A percentile compares a stretch with the other conserved stretches of the same genome.
Conservation (phyloP, 2,888 invertebrate genomes). For the Teleiodes luculella region DNA sequence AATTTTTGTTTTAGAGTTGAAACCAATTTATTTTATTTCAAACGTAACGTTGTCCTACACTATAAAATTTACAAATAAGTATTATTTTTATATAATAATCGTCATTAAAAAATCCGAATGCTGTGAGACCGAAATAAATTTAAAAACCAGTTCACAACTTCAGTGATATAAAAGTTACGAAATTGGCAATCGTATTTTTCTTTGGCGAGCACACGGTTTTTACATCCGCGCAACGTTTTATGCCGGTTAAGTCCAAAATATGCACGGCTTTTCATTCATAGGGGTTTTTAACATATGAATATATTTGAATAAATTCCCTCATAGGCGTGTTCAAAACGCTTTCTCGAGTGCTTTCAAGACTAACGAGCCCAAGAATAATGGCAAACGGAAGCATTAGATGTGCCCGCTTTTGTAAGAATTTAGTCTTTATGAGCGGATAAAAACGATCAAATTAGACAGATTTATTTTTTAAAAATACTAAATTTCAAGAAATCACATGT, state of each 20-base stretch:
- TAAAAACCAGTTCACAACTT: no score
- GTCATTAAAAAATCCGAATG: no score
- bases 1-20: no score
- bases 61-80: no score
- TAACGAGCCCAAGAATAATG: constrained; percentile 22
- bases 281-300: constrained; percentile 52
- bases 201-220: not conserved
- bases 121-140: no score
- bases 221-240: constrained; percentile 5
- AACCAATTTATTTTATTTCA: no score
- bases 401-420: constrained; percentile 8
- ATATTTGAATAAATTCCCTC: constrained; percentile 55
- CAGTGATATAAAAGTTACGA: not conserved
- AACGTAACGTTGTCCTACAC: no score
- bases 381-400: constrained; percentile 14
- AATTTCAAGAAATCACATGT: no score
- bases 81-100: no score
- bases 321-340: constrained; percentile 42
- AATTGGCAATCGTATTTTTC: not conserved
- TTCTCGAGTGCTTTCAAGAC: constrained; percentile 20
- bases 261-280: constrained; percentile 39
- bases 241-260: constrained; percentile 33
- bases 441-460: not conserved
- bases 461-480: no score
- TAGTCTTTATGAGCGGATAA: not conserved